A percentile compares a stretch with the other conserved stretches of the same genome.
These are phyloP conservation scores for Gastracanthus pulcherrimus DNA, from an alignment of 2,888 invertebrate species.

Conservation along the genomic window DNA sequence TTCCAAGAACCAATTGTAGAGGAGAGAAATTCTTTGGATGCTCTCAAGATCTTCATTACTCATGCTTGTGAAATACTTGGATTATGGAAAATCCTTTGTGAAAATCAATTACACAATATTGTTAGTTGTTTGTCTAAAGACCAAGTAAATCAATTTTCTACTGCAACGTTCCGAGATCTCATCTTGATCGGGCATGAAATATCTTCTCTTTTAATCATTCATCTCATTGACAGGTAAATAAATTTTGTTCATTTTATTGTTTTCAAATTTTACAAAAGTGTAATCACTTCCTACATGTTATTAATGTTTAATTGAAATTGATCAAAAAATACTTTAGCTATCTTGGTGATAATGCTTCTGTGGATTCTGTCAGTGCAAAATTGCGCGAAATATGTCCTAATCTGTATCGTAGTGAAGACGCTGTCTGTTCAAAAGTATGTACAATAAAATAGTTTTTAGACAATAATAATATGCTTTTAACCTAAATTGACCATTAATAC, in stretches of 20 bases:
- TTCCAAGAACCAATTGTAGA: constrained; percentile 78
- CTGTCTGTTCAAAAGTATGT: constrained; percentile 93
- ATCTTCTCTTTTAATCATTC: constrained; percentile 87
- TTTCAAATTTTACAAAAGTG: not conserved
- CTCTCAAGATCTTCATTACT: constrained; percentile 86
- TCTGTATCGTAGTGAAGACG: constrained; percentile 96
- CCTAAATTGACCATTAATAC: not conserved
- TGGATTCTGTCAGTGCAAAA: constrained; percentile 92
- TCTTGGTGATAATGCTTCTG: constrained; percentile 95
- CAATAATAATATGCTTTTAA: not conserved
- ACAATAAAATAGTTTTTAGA: not conserved
- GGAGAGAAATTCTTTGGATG: constrained; percentile 88
- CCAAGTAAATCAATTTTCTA: constrained; percentile 80
- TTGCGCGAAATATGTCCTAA: constrained; percentile 95
- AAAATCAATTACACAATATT: constrained; percentile 93
- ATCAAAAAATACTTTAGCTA: constrained; percentile 80
- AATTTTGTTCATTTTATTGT: not conserved
- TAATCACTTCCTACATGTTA: too few species aligned
- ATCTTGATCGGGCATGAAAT: constrained; percentile 88
- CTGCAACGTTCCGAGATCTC: constrained; percentile 84
- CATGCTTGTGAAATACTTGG: constrained; percentile 94
- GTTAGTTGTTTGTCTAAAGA: constrained; percentile 85
- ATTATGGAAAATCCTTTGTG: constrained; percentile 94
- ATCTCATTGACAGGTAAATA: constrained; percentile 86
- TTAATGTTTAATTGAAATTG: constrained; percentile 17